Evolutionary conservation across 2,888 invertebrate species (phyloP), one percentile per base, ranked within the genome.

Genomic region (Troides oblongomaculatus): DNA sequence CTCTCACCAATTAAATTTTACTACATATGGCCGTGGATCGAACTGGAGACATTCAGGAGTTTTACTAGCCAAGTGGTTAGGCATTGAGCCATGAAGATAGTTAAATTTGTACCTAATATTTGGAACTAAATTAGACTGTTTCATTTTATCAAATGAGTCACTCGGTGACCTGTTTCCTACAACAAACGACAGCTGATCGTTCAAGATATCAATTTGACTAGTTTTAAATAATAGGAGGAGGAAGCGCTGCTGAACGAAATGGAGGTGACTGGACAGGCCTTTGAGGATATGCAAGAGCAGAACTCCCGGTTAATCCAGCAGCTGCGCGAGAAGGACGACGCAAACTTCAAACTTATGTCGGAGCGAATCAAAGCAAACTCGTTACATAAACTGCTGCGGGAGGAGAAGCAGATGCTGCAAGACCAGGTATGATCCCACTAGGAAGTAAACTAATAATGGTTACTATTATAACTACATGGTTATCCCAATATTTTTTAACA

Each of bases 211-310:
- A 50, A 30, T 17, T 18, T n/a, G 17, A 3, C 36, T 7, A 0
- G 17, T 53, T 65, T 69, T 0, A 57, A 30, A 59, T 70, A 62
- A 21, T 86, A 96, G 94, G 98, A 99, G 85, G 99, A 99, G 87
- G 99, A 99, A 83, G 98, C 99, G 0, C 93, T 99, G 65, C 93
- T 99, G 21, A 99, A 98, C 84, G 99, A 99, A 90, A 99, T 99
- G 98, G 99, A 99, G 85, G 98, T 99, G 4, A 99, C 99, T 0
- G 99, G 99, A 0, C 99, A 99, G 87, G 99, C 99, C 1, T 99
- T 99, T 83, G 99, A 99, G 85, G 99, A 99, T 82, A 99, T 99
- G 98, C 99, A 99, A 90, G 99, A 99, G 81, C 99, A 99, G 91
- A 99, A 99, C 89, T 97, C 98, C 0, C 93, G 99, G 56, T 94